phyloP scores from a whole-genome alignment of 2,888 invertebrate genomes.

The Amiota minor region DNA sequence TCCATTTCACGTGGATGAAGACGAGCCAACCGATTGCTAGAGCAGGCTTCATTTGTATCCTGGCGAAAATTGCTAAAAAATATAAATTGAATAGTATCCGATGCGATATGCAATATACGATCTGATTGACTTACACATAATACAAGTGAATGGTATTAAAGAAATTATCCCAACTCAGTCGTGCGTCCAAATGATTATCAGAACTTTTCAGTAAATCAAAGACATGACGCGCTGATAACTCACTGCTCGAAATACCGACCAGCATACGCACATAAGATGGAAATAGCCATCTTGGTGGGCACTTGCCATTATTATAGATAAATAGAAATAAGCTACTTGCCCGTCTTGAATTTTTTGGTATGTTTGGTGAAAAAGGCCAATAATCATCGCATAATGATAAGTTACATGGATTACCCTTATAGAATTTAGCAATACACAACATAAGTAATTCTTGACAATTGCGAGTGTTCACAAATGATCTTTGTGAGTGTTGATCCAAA shows the following conservation, averaged over 20 bases:
- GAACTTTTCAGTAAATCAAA: conserved; percentile 82
- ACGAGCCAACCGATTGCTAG: conserved; percentile 76
- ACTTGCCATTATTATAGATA: conserved; percentile 88
- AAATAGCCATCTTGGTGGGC: conserved; percentile 87
- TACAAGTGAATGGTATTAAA: conserved; percentile 85
- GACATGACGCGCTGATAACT: conserved; percentile 84
- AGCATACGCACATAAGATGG: conserved; percentile 91
- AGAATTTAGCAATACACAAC: conserved; percentile 84
- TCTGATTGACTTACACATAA: conserved; percentile 76
- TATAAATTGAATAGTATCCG: neutral
- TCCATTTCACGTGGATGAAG: conserved; percentile 85
- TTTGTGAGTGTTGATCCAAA: conserved; percentile 76
- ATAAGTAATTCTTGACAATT: conserved; percentile 89
- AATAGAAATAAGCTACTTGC: conserved; percentile 92
- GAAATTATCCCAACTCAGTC: conserved; percentile 86
- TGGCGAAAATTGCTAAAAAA: conserved; percentile 79
- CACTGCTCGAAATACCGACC: conserved; percentile 84
- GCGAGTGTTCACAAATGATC: conserved; percentile 82
- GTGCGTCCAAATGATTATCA: conserved; percentile 67
- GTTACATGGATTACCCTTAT: conserved; percentile 82
- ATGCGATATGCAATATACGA: no score
- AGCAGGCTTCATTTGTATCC: conserved; percentile 76
- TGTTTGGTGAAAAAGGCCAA: conserved; percentile 76
- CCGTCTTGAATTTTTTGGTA: conserved; percentile 75
- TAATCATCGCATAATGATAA: conserved; percentile 84